phyloP scores from a whole-genome alignment of 2,888 invertebrate genomes.

The Silvanus unidentatus region DNA sequence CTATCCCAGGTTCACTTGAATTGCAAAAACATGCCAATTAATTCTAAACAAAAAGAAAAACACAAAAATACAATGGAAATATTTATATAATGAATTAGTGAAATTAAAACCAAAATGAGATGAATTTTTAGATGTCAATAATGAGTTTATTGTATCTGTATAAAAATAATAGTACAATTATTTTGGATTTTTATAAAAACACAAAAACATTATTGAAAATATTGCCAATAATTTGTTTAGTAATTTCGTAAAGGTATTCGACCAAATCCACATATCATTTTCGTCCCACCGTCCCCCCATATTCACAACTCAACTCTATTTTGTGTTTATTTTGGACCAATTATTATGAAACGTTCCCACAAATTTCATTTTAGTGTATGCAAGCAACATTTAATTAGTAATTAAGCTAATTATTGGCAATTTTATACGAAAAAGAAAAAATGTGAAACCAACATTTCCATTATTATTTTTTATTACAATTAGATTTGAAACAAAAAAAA shows the following conservation, averaged over 20 bases:
- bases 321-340: conserved; percentile 17
- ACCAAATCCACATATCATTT: conserved; percentile 22
- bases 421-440: conserved; percentile 26
- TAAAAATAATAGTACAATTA: conserved; percentile 18
- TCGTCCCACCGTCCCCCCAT: too few relatives aligned
- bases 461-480: conserved; percentile 32
- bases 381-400: conserved; percentile 5
- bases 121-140: conserved; percentile 36
- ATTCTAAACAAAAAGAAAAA: conserved; percentile 39
- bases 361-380: neutral
- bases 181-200: conserved; percentile 12
- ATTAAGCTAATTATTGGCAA: conserved; percentile 42
- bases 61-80: conserved; percentile 18
- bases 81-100: too few relatives aligned
- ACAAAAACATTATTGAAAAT: conserved; percentile 20
- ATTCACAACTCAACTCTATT: too few relatives aligned
- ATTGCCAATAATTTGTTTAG: conserved; percentile 41
- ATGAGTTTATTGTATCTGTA: conserved; percentile 39
- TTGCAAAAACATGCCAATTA: conserved; percentile 36
- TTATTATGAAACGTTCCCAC: conserved; percentile 16
- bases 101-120: too few relatives aligned
- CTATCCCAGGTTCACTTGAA: conserved; percentile 40
- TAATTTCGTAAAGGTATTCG: conserved; percentile 10
- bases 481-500: conserved; percentile 35
- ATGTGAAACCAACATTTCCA: too few relatives aligned